Conservation (phyloP, 2,113 vertebrate species). For the Tiliqua scincoides region DNA sequence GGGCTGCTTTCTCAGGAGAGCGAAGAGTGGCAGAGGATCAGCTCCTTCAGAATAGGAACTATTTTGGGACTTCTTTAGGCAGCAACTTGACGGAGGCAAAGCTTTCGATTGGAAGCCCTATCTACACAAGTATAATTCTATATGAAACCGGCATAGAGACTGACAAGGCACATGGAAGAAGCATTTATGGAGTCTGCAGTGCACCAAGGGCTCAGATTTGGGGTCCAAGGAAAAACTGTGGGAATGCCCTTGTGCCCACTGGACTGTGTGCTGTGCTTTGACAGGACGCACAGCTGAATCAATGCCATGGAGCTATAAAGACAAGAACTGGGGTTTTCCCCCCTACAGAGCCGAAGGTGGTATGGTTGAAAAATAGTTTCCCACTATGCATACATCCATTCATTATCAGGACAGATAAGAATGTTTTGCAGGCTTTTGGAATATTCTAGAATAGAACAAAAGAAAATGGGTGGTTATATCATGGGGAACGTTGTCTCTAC, state of each 20-base stretch:
- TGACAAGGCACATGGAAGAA: not conserved
- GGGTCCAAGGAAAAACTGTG: not conserved
- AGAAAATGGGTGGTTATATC: not conserved
- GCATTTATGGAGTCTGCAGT: not conserved
- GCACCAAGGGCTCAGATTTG: not conserved
- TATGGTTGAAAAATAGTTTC: not conserved
- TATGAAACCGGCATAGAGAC: not conserved
- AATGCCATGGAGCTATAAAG: not conserved
- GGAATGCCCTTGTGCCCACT: not conserved
- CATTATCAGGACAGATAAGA: not conserved
- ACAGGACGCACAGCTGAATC: not conserved
- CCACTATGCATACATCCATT: not conserved
- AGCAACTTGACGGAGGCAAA: not conserved
- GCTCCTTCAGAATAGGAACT: not conserved
- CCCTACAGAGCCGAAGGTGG: not conserved
- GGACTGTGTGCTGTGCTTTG: not conserved
- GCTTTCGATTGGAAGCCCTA: not conserved
- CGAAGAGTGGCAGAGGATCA: not conserved
- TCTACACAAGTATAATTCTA: not conserved
- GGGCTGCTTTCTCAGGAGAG: not conserved
- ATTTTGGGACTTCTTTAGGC: not conserved
- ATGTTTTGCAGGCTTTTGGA: not conserved
- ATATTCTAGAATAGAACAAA: not conserved
- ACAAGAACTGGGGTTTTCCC: not conserved
- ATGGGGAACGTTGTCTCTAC: not conserved